Conservation (phyloP, 2,888 invertebrate genomes). For the Tethea ocularis region DNA sequence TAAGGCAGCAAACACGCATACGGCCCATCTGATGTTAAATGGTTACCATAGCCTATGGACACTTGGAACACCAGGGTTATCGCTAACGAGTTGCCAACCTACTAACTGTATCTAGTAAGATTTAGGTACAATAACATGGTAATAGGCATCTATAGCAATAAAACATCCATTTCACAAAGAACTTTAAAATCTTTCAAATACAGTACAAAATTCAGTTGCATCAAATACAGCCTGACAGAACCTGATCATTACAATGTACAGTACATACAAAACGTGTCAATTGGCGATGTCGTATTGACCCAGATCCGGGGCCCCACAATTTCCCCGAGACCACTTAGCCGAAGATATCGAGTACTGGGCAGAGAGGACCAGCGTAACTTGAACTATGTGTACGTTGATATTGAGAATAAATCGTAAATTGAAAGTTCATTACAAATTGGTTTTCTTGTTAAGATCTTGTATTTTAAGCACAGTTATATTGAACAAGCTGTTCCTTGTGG, state of each 20-base stretch:
- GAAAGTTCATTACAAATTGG: not conserved
- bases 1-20: too few relatives aligned
- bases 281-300: conserved; percentile 25
- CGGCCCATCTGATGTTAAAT: too few relatives aligned
- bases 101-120: too few relatives aligned
- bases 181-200: not conserved
- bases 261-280: conserved; percentile 32
- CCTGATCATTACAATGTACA: not conserved
- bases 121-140: too few relatives aligned
- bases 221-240: not conserved
- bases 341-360: not conserved
- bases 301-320: not conserved
- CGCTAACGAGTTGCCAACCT: too few relatives aligned
- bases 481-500: too few relatives aligned
- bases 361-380: not conserved
- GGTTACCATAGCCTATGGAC: too few relatives aligned
- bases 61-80: too few relatives aligned
- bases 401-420: not conserved
- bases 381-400: not conserved
- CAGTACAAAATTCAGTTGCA: not conserved
- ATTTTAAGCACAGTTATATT: too few relatives aligned
- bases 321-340: not conserved
- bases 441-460: not conserved
- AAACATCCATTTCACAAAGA: too few relatives aligned
- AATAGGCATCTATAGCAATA: too few relatives aligned